Conservation (phyloP, 2,797 vertebrate genomes). For the Sebastes minor region DNA sequence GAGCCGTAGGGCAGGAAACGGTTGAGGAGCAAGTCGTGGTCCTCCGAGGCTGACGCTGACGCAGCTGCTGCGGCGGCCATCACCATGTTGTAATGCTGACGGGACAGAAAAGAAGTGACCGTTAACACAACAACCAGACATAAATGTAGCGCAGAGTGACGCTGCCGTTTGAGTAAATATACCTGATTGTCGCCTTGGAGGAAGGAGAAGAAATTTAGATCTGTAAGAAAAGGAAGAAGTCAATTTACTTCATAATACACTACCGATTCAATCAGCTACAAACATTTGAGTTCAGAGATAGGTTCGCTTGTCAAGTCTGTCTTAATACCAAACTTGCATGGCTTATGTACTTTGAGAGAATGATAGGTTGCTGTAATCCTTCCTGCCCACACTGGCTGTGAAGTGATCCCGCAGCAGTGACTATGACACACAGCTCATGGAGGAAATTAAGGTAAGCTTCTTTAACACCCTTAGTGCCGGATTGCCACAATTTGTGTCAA, state of each 20-base stretch:
- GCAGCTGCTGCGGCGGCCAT: slow-evolving; percentile 94
- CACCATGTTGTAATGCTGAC: slow-evolving; percentile 96
- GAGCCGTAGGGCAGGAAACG: slow-evolving; percentile 95
- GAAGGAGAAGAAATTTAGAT: slow-evolving; percentile 99
- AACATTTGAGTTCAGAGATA: background rate
- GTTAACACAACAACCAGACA: background rate
- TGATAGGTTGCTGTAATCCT: background rate
- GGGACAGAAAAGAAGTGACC: background rate
- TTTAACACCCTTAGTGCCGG: background rate
- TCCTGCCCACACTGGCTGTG: background rate
- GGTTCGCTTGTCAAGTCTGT: background rate
- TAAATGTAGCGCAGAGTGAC: background rate
- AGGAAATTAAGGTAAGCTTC: background rate
- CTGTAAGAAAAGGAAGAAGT: slow-evolving; percentile 74
- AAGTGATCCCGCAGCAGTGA: background rate
- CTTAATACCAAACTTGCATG: background rate
- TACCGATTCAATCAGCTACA: background rate
- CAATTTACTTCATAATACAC: background rate
- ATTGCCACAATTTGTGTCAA: background rate
- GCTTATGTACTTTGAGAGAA: background rate
- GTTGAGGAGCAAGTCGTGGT: slow-evolving; percentile 92
- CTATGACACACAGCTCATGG: background rate
- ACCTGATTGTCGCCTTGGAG: slow-evolving; percentile 99
- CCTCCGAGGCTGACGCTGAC: slow-evolving; percentile 88
- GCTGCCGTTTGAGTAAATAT: slow-evolving; percentile 28